phyloP scores from a whole-genome alignment of 1,140 invertebrate species.

The Ruditapes philippinarum region DNA sequence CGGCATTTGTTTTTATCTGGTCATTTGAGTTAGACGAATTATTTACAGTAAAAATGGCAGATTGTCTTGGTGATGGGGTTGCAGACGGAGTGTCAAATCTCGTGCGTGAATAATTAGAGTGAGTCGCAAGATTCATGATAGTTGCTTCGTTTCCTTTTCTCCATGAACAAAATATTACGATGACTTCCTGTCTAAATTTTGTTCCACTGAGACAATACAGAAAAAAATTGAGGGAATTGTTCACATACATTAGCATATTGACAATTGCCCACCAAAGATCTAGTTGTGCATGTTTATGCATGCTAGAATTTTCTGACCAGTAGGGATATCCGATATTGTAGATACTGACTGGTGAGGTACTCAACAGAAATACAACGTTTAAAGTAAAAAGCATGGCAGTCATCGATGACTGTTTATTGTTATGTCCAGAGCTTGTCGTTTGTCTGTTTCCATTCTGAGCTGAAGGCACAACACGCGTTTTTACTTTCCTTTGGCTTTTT shows the following conservation, averaged over 20 bases:
- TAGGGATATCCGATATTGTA: neutral
- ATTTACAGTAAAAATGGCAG: neutral
- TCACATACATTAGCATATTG: slow-evolving; percentile 41
- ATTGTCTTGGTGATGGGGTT: neutral
- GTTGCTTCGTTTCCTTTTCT: too few species aligned
- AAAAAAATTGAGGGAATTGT: slow-evolving; percentile 24
- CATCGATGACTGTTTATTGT: neutral
- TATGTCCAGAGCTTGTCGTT: neutral
- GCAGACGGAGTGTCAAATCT: neutral
- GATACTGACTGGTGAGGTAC: slow-evolving; percentile 10
- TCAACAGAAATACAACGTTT: slow-evolving; percentile 30
- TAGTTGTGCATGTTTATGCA: neutral
- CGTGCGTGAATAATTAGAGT: neutral
- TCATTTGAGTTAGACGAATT: neutral
- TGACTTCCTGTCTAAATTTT: slow-evolving; percentile 62
- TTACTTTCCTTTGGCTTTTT: neutral
- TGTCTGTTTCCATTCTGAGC: neutral
- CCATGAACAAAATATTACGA: slow-evolving; percentile 12
- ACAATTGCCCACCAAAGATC: slow-evolving; percentile 39
- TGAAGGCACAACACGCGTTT: neutral
- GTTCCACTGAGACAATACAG: slow-evolving; percentile 25
- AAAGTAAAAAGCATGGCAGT: neutral
- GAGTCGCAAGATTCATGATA: too few species aligned
- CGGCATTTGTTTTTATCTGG: too few species aligned
- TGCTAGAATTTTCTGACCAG: neutral